Evolutionary conservation across 2,888 invertebrate species (phyloP).

Genomic region (Anodontia alba): DNA sequence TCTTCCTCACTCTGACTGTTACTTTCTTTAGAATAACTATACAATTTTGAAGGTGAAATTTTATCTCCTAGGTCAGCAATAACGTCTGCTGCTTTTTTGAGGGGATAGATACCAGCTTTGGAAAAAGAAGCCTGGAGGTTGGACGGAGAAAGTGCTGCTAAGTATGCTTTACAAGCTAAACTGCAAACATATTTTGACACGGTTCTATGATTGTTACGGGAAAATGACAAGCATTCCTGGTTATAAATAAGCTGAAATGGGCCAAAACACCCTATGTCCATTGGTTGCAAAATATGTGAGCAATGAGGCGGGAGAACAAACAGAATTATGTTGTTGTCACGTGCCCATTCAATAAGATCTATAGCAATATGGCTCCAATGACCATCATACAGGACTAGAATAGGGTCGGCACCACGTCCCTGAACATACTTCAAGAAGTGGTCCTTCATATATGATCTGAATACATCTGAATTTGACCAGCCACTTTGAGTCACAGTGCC

Average conservation of each 20-base stretch:
- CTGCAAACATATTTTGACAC: not conserved
- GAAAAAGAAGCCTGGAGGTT: not conserved
- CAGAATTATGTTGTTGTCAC: slow-evolving; percentile 27
- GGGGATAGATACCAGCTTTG: not conserved
- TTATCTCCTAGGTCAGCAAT: not conserved
- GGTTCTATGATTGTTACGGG: not conserved
- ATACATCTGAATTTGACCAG: slow-evolving; percentile 41
- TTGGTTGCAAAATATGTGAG: slow-evolving; percentile 24
- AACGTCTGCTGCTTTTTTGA: not conserved
- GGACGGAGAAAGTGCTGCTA: not conserved
- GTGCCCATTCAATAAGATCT: slow-evolving; percentile 41
- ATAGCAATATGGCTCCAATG: slow-evolving; percentile 21
- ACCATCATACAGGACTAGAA: slow-evolving; percentile 31
- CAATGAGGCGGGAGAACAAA: slow-evolving; percentile 24
- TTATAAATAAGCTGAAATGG: not conserved
- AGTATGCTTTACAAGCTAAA: not conserved
- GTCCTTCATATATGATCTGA: slow-evolving; percentile 17
- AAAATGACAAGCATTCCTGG: not conserved
- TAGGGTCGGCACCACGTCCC: not conserved
- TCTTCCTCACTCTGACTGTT: not conserved
- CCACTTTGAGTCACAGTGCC: slow-evolving; percentile 19
- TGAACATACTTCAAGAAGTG: slow-evolving; percentile 33
- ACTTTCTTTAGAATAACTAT: not conserved
- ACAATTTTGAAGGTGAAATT: not conserved
- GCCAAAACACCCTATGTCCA: slow-evolving; percentile 1